Evolutionary conservation across 2,888 invertebrate species (phyloP), one percentile per base, ranked within the genome.

Genomic region (Rotaria sp.): DNA sequence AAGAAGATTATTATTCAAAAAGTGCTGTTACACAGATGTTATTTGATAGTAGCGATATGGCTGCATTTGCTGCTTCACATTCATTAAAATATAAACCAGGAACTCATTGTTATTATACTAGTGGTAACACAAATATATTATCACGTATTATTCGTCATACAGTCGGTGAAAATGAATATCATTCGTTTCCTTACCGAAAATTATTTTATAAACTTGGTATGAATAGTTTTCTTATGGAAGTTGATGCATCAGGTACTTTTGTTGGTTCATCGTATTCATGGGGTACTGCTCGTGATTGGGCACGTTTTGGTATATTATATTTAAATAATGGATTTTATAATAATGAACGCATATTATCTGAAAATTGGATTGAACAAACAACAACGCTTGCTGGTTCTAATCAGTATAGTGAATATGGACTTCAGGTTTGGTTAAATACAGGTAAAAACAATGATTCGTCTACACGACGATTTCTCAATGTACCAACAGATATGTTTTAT

Each of bases 271-370:
- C 75, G 1, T 75, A 75, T 75, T 75, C 75, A 15, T 75, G 41
- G 41, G 75, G 75, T 41, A 75, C 75, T 75, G 75, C 80, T 26
- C 45, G 80, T 45, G 80, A 80, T 80, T 80, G 80, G 80, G 80
- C 80, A 80, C 45, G 80, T 11, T 80, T 45, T 80, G 80, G 80
- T 45, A 0, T 80, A 18, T n/a, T 80, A 35, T 80, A 80, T 80
- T 45, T 45, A 13, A 80, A 45, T 35, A 24, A 45, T 10, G 80
- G 80, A 3, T 4, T 80, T 2, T 80, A 45, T 45, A 80, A 80
- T n/a, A 80, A 80, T 45, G 26, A 80, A 45, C 80, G 26, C 15
- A 80, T 80, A 45, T 45, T 80, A 45, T 45, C 80, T 11, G 35
- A 80, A 80, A 21, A 80, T 10, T 80, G 80, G 80, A 45, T 80